These are phyloP conservation scores for Spodoptera picta DNA, from an alignment of 2,888 invertebrate genomes.

Conservation along the genomic window DNA sequence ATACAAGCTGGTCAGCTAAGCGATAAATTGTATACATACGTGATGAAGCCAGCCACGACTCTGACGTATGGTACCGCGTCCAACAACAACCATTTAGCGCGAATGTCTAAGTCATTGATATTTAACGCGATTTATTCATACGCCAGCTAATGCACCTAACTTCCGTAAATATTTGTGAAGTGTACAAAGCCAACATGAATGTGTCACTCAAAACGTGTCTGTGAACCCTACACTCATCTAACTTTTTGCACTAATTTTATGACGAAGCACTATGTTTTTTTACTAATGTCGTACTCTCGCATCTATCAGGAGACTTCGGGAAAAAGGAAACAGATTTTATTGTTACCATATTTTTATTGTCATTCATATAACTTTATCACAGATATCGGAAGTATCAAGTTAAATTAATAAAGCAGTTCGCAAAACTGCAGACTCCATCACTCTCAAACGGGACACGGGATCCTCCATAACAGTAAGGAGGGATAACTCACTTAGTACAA, in stretches of 20 bases:
- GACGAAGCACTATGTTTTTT: constrained; percentile 28
- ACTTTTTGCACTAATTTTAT: constrained; percentile 28
- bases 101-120: constrained; percentile 28
- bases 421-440: constrained; percentile 71
- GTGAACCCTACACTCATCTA: constrained; percentile 34
- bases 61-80: constrained; percentile 45
- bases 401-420: constrained; percentile 68
- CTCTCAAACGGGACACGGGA: constrained; percentile 59
- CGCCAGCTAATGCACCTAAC: constrained; percentile 29
- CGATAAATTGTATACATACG: constrained; percentile 54
- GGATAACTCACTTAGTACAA: constrained; percentile 57
- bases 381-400: constrained; percentile 67
- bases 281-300: constrained; percentile 34
- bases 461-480: constrained; percentile 68
- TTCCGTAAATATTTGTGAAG: constrained; percentile 26
- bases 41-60: constrained; percentile 52
- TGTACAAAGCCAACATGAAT: constrained; percentile 29
- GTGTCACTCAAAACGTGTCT: constrained; percentile 40
- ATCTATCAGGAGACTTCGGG: constrained; percentile 75
- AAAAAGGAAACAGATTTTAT: constrained; percentile 85
- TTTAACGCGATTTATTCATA: constrained; percentile 31
- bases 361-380: constrained; percentile 74
- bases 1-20: constrained; percentile 55
- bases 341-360: constrained; percentile 82
- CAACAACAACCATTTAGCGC: constrained; percentile 61